Conservation (phyloP, 2,888 invertebrate genomes). For the Drosophila infuscata region DNA sequence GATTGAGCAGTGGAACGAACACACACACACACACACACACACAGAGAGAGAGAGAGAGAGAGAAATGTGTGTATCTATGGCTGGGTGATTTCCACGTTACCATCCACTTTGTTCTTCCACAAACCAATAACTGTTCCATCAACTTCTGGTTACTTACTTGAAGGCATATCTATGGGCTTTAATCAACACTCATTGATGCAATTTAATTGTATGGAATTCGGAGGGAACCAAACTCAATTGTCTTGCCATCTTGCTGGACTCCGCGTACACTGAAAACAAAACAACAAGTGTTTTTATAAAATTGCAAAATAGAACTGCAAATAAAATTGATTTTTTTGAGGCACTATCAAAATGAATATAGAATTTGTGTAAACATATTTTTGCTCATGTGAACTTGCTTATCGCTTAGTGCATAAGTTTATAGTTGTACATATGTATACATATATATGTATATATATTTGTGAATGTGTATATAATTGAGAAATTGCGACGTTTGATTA, state of each 20-base stretch:
- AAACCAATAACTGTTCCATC: slow-evolving; percentile 34
- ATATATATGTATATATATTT: slow-evolving; percentile 9
- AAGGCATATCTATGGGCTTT: slow-evolving; percentile 54
- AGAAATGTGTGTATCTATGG: not conserved
- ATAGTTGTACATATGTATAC: not conserved
- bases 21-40: not conserved
- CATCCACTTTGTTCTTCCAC: slow-evolving; percentile 1
- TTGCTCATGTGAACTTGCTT: not conserved
- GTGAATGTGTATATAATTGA: slow-evolving; percentile 33
- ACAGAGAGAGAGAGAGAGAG: not conserved
- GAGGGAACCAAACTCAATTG: slow-evolving; percentile 33
- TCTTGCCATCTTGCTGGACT: slow-evolving; percentile 1
- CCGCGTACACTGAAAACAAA: slow-evolving; percentile 26
- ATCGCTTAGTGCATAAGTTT: slow-evolving; percentile 27
- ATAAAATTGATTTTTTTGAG: not conserved
- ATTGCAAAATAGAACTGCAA: not conserved
- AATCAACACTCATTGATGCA: slow-evolving; percentile 75
- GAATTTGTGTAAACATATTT: not conserved
- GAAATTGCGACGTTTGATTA: slow-evolving; percentile 58
- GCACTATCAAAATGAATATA: not conserved
- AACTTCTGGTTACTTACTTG: slow-evolving; percentile 13
- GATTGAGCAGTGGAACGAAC: not conserved
- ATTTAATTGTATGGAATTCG: slow-evolving; percentile 59
- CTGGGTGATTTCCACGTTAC: slow-evolving; percentile 16
- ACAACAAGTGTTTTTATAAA: not conserved